These are phyloP conservation scores for Periophthalmodon schlosseri DNA, from an alignment of 2,113 vertebrate species.

Conservation along the genomic window DNA sequence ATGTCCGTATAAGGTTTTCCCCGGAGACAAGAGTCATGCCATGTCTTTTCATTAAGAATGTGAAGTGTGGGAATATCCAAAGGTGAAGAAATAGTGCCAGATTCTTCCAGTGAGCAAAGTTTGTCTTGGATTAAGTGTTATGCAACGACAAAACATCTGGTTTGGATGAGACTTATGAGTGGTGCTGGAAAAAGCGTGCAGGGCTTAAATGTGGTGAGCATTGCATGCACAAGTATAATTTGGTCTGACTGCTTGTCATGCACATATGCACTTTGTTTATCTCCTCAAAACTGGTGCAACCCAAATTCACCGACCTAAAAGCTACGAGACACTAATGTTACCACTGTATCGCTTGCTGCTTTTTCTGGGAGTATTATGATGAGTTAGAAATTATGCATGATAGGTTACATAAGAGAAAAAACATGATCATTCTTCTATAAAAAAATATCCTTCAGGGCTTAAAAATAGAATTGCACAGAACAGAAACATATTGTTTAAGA, in stretches of 20 bases:
- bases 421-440: background rate
- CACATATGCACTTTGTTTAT: constrained; percentile 51
- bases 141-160: constrained; percentile 72
- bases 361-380: constrained; percentile 9
- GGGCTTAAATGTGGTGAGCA: constrained; percentile 55
- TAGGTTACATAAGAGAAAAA: constrained; percentile 31
- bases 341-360: constrained; percentile 17
- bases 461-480: background rate
- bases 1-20: background rate
- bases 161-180: constrained; percentile 63
- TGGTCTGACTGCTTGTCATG: constrained; percentile 45
- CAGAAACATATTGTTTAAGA: background rate
- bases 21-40: background rate
- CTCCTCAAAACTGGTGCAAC: constrained; percentile 27
- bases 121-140: constrained; percentile 69
- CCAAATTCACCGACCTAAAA: constrained; percentile 24
- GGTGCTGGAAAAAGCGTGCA: constrained; percentile 44
- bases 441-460: background rate
- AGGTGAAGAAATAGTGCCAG: constrained; percentile 17
- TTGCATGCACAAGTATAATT: constrained; percentile 70
- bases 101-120: constrained; percentile 32
- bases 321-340: constrained; percentile 20
- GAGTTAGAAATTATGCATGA: constrained; percentile 11
- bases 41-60: constrained; percentile 11
- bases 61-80: constrained; percentile 19